Conservation (phyloP, 1,140 invertebrate genomes). For the Cotesia glomerata region DNA sequence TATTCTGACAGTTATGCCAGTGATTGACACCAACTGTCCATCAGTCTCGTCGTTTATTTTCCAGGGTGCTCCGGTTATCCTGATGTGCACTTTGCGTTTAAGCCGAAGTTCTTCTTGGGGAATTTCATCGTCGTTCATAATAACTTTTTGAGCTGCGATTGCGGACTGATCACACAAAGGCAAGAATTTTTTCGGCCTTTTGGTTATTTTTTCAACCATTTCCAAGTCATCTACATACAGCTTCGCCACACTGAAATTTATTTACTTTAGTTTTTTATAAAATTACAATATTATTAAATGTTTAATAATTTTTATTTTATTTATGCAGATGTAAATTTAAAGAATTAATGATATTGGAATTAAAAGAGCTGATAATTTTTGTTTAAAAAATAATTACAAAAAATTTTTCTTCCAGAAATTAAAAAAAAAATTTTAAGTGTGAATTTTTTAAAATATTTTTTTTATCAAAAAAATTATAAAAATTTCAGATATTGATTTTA, state of each 20-base stretch:
- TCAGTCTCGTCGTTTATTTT: slow-evolving; percentile 56
- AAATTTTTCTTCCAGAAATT: no score
- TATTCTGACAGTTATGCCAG: slow-evolving; percentile 79
- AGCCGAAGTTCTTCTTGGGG: slow-evolving; percentile 49
- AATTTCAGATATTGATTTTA: no score
- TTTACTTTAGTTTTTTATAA: not conserved
- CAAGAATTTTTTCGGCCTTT: slow-evolving; percentile 64
- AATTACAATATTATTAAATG: no score
- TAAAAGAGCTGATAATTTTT: no score
- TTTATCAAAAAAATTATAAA: no score
- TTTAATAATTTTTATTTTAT: no score
- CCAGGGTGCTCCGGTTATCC: slow-evolving; percentile 49
- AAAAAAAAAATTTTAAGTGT: no score
- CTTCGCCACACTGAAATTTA: slow-evolving; percentile 67
- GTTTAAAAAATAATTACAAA: no score
- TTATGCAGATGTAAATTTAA: no score
- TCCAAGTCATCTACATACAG: slow-evolving; percentile 68
- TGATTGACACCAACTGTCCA: slow-evolving; percentile 61
- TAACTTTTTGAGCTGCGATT: slow-evolving; percentile 66
- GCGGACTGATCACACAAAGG: slow-evolving; percentile 70
- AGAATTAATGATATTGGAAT: no score
- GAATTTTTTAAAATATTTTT: no score
- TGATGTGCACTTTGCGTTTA: slow-evolving; percentile 67
- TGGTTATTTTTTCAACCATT: slow-evolving; percentile 67
- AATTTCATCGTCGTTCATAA: slow-evolving; percentile 52